Conservation (phyloP, 2,797 vertebrate genomes). For the Chloroceryle inda region DNA sequence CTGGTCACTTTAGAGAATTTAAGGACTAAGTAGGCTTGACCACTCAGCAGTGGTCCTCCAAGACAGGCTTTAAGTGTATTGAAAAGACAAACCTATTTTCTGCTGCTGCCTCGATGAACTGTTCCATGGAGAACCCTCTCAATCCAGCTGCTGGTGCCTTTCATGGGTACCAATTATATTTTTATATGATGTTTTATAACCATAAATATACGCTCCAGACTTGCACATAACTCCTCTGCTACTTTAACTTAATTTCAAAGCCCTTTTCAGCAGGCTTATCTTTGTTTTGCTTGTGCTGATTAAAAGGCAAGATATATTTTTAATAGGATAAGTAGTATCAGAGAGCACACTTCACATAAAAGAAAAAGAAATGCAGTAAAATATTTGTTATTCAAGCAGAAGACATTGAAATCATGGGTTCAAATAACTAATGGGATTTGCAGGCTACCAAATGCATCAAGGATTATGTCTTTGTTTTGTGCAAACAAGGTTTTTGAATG, state of each 20-base stretch:
- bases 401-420: conserved; percentile 19
- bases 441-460: neutral
- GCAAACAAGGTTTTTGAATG: neutral
- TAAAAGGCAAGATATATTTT: conserved; percentile 70
- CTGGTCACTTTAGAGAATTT: neutral
- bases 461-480: neutral
- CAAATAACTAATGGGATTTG: conserved; percentile 49
- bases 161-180: conserved; percentile 56
- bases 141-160: conserved; percentile 32
- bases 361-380: conserved; percentile 44
- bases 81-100: conserved; percentile 12
- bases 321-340: conserved; percentile 54
- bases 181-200: conserved; percentile 55
- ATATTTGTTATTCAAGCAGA: conserved; percentile 44
- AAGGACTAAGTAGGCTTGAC: neutral
- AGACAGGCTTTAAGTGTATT: neutral
- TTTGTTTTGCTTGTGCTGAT: conserved; percentile 68
- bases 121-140: neutral
- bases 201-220: conserved; percentile 57
- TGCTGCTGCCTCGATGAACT: conserved; percentile 24
- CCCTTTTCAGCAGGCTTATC: conserved; percentile 51
- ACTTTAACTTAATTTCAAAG: conserved; percentile 55
- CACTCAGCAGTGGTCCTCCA: neutral
- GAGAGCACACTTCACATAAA: conserved; percentile 41
- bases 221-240: conserved; percentile 53